Evolutionary conservation across 2,888 invertebrate species (phyloP), one percentile per base, ranked within the genome.

Genomic region (Parascotia fuliginaria): DNA sequence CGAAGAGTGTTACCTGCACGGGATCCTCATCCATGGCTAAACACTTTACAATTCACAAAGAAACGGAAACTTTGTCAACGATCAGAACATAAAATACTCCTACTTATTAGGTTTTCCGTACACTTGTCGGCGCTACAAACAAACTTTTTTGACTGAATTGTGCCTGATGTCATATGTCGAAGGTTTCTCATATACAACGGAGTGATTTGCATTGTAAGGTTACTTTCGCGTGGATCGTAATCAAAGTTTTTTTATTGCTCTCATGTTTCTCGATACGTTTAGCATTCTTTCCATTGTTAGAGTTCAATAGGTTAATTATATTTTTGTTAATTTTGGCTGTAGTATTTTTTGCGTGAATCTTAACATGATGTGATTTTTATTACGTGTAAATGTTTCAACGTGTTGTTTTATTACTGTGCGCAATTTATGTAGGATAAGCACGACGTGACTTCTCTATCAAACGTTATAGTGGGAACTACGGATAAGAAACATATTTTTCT

Each of bases 121-220:
- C 65, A 47, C 77, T 78, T 76, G 79, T 78, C 75, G 58, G 69
- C 60, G 34, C 70, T 65, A 61, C 68, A 68, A 77, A 74, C 77
- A 78, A 77, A 69, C 74, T 78, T 81, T 79, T 81, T 84, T 81
- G 79, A 80, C 85, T 82, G 84, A 77, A 75, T 81, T 65, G 70
- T 73, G 65, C 68, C 69, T 75, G 59, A 77, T 73, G 75, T 70
- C 73, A 76, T 73, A 83, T 82, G 79, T 77, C 76, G 73, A 71
- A 75, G 67, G 73, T 77, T 70, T 66, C 65, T 68, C 68, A 75
- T 76, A 80, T 78, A 82, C 79, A 83, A 75, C 68, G 57, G 70
- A 65, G 64, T 74, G 66, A 77, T 83, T 78, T 80, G 74, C 72
- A 79, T 80, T 43, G 60, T 55, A 72, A 69, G 60, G 71, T 66